Conservation (phyloP, 1,140 invertebrate genomes). For the Chironomus striatipennis region DNA sequence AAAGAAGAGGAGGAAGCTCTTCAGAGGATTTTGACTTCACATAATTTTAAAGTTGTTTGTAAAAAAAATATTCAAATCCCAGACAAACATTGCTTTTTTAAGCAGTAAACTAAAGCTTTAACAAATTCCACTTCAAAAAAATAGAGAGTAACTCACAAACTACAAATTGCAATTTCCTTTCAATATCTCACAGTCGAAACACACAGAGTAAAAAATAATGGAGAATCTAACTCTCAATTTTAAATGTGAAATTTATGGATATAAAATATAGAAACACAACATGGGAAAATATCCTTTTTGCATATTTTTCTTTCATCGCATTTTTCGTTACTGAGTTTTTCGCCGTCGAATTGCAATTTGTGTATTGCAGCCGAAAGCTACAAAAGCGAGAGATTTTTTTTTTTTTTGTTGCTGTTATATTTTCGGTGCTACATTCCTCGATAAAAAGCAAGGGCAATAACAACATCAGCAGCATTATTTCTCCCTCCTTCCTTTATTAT, state of each 20-base stretch:
- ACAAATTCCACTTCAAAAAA: too few relatives aligned
- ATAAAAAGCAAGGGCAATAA: constrained; percentile 3
- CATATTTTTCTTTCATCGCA: background rate
- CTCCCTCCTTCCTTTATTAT: background rate
- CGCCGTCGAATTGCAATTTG: constrained; percentile 6
- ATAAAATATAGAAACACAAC: background rate
- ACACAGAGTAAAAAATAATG: background rate
- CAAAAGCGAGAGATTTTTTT: background rate
- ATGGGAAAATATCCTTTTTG: background rate
- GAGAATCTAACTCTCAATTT: background rate
- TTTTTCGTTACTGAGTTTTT: background rate
- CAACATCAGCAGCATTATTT: background rate
- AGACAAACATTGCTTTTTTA: too few relatives aligned
- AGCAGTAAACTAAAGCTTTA: too few relatives aligned
- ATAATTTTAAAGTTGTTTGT: too few relatives aligned
- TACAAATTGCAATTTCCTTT: too few relatives aligned
- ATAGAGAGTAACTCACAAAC: too few relatives aligned
- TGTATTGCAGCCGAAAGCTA: constrained; percentile 6
- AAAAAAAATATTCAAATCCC: too few relatives aligned
- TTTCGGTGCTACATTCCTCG: background rate
- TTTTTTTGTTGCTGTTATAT: too few relatives aligned
- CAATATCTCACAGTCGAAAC: too few relatives aligned
- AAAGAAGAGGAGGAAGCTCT: too few relatives aligned
- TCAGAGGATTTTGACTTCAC: too few relatives aligned
- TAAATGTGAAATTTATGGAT: background rate